A percentile compares a stretch with the other conserved stretches of the same genome.
These are phyloP conservation scores for Dasyprocta punctata DNA, from an alignment of 2,113 vertebrate genomes.

Conservation along the genomic window DNA sequence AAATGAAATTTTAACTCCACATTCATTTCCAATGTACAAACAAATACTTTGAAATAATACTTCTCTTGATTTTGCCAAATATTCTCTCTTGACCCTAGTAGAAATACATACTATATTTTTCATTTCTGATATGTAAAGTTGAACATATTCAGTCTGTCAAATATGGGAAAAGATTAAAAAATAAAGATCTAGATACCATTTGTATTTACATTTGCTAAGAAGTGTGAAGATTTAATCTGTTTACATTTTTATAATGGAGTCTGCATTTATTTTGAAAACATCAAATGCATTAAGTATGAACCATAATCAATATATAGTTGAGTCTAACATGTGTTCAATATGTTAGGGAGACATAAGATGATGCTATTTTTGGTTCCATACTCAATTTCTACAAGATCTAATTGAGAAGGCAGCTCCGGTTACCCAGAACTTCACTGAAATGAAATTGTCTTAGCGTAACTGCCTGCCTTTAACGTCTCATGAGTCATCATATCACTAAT, in stretches of 20 bases:
- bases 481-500: not conserved
- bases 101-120: not conserved
- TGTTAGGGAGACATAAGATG: not conserved
- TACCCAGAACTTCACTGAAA: not conserved
- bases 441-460: not conserved
- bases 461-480: not conserved
- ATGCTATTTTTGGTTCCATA: not conserved
- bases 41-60: not conserved
- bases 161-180: not conserved
- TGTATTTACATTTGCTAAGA: not conserved
- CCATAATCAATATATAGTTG: not conserved
- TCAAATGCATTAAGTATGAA: conserved; percentile 38
- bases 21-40: not conserved
- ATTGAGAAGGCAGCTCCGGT: not conserved
- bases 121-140: not conserved
- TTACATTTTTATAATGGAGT: not conserved
- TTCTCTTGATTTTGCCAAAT: not conserved
- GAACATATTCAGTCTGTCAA: not conserved
- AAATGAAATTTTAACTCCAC: not conserved
- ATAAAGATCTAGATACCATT: not conserved
- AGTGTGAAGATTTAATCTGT: conserved; percentile 9
- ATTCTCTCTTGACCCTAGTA: not conserved
- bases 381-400: not conserved
- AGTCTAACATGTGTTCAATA: not conserved
- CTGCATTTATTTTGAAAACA: conserved; percentile 26